These are phyloP conservation scores for Syndactyla subalaris DNA, from an alignment of 2,797 vertebrate genomes.

Conservation along the genomic window DNA sequence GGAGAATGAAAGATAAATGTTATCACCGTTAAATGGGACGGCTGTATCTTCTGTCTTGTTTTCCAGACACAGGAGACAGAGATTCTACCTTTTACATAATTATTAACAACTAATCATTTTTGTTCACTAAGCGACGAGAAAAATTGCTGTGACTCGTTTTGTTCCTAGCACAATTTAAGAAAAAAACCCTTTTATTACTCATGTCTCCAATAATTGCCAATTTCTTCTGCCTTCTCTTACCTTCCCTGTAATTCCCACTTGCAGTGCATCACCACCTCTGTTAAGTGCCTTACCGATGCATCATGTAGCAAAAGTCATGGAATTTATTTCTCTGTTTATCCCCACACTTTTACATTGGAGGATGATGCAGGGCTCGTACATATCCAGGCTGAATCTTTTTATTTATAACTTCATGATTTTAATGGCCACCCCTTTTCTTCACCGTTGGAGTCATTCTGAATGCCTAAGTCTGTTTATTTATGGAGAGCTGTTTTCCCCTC, in stretches of 20 bases:
- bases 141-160: background rate
- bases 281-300: background rate
- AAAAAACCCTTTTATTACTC: background rate
- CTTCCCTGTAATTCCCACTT: background rate
- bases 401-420: background rate
- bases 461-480: background rate
- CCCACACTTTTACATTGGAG: background rate
- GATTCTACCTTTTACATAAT: background rate
- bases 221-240: background rate
- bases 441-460: background rate
- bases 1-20: background rate
- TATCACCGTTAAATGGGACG: background rate
- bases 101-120: background rate
- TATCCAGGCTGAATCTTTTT: background rate
- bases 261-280: background rate
- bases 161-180: background rate
- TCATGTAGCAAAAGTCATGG: background rate
- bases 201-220: accelerated
- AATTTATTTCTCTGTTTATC: background rate
- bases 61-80: background rate
- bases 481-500: background rate
- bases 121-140: background rate
- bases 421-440: background rate
- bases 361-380: background rate
- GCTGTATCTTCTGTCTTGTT: background rate